Evolutionary conservation across 2,888 invertebrate genomes (phyloP).

Genomic region (Cheilosia impressa): DNA sequence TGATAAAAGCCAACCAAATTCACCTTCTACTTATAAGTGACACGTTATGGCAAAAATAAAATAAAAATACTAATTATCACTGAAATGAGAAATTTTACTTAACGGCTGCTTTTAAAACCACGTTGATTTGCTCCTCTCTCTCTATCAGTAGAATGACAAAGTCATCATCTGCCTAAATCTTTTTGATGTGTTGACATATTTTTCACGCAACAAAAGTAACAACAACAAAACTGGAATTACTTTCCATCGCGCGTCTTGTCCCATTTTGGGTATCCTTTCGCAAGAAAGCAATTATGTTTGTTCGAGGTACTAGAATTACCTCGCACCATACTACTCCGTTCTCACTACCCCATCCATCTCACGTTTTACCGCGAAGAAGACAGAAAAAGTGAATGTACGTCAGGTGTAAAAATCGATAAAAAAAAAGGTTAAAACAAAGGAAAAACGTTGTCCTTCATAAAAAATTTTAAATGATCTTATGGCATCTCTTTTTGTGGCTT

Average conservation of each 20-base stretch:
- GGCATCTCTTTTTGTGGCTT: conserved; percentile 37
- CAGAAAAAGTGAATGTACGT: conserved; percentile 38
- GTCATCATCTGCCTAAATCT: not conserved
- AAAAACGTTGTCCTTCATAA: conserved; percentile 24
- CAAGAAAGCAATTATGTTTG: not conserved
- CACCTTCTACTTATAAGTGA: not conserved
- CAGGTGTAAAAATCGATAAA: conserved; percentile 60
- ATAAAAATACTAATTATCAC: not conserved
- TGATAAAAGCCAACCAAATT: not conserved
- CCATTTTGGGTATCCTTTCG: not conserved
- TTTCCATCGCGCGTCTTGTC: not conserved
- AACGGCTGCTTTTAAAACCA: not conserved
- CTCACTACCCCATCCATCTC: not conserved
- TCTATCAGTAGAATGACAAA: not conserved
- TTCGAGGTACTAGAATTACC: not conserved
- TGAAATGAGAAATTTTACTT: not conserved
- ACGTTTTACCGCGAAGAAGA: no score
- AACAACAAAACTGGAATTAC: not conserved
- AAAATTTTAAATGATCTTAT: conserved; percentile 36
- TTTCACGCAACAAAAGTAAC: not conserved
- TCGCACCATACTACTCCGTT: not conserved
- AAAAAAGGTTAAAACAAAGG: conserved; percentile 6
- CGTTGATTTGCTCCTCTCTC: not conserved
- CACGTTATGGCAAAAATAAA: not conserved
- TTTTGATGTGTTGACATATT: not conserved